Conservation (phyloP, 1,140 invertebrate genomes). For the Brachionus sp. region DNA sequence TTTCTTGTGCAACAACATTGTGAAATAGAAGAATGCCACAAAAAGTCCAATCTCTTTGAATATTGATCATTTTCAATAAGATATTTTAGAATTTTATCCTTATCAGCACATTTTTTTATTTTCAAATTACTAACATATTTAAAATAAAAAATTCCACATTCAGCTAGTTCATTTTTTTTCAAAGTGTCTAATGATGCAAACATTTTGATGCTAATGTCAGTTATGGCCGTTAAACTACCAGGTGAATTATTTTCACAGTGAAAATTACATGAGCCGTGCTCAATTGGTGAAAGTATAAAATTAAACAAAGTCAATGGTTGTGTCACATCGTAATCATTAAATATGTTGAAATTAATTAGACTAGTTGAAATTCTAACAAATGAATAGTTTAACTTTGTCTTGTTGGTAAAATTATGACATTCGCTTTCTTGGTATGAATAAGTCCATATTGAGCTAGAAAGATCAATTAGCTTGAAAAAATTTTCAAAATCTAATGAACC, state of each 20-base stretch:
- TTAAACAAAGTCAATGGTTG: not conserved
- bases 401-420: not conserved
- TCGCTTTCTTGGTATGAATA: not conserved
- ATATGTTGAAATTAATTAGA: not conserved
- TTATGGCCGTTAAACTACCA: not conserved
- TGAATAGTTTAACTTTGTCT: not conserved
- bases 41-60: not conserved
- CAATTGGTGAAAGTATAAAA: not conserved
- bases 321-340: not conserved
- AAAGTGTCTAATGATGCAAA: not conserved
- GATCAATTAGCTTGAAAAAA: not conserved
- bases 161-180: not conserved
- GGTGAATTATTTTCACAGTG: not conserved
- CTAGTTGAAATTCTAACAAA: not conserved
- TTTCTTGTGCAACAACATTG: not conserved
- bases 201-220: not conserved
- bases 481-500: not conserved
- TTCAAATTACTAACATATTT: not conserved
- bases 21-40: not conserved
- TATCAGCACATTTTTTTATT: not conserved
- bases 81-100: not conserved
- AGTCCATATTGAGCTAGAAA: not conserved
- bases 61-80: not conserved
- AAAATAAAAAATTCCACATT: slow-evolving; percentile 12
- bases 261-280: not conserved